Conservation (phyloP, 2,113 vertebrate genomes). For the Prionailurus viverrinus region DNA sequence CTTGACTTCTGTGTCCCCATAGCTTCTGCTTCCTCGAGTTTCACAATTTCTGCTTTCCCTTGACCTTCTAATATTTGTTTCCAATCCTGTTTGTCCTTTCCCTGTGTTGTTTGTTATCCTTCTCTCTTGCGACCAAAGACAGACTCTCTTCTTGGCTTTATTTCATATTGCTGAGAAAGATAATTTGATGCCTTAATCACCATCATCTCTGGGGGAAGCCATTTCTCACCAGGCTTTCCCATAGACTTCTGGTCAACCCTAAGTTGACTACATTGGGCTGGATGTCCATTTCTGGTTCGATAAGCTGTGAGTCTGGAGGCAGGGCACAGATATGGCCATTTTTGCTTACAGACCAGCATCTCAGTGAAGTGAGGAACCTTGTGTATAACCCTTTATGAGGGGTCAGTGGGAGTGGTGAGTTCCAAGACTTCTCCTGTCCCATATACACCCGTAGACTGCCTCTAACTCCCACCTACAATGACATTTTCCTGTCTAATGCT, state of each 20-base stretch:
- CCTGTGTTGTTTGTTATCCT: neutral
- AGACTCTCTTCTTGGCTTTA: neutral
- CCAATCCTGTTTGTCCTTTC: neutral
- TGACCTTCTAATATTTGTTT: neutral
- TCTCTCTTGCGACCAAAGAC: neutral
- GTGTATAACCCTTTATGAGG: neutral
- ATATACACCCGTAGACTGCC: no score
- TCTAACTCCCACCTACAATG: neutral
- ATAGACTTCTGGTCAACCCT: neutral
- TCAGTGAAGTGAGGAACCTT: neutral
- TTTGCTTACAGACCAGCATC: neutral
- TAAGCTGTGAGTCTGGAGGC: neutral
- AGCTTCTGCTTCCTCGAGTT: neutral
- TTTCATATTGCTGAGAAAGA: neutral
- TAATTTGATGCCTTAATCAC: neutral
- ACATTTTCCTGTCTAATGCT: neutral
- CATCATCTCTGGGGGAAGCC: neutral
- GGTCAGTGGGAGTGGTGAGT: fast-evolving
- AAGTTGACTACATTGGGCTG: neutral
- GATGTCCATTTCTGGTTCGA: neutral
- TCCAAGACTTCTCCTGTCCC: neutral
- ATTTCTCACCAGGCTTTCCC: neutral
- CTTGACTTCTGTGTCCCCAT: neutral
- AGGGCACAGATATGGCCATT: neutral
- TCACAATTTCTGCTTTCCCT: neutral